Conservation (phyloP, 2,113 vertebrate genomes). For the Willisornis vidua region DNA sequence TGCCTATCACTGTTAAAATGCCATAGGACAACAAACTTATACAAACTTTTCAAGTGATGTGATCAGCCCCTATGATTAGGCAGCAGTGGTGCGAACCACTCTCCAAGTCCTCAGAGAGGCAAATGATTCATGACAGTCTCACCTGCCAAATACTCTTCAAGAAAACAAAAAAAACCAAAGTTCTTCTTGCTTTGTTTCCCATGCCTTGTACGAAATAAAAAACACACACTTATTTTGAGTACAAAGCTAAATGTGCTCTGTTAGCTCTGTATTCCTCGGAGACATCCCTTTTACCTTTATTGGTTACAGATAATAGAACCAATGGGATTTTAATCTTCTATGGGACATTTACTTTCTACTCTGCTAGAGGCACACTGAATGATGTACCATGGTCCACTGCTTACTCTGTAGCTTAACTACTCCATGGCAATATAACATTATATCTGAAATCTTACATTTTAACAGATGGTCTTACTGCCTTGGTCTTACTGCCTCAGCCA, state of each 20-base stretch:
- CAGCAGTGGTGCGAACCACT: background rate
- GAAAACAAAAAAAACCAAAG: background rate
- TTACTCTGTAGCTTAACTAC: constrained; percentile 8
- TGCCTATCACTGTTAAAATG: background rate
- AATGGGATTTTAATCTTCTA: constrained; percentile 58
- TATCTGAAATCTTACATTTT: background rate
- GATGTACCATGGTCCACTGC: constrained; percentile 42
- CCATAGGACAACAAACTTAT: background rate
- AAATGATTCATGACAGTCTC: background rate
- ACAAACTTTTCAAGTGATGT: background rate
- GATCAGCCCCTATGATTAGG: accelerated
- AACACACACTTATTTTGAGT: background rate
- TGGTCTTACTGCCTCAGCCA: background rate
- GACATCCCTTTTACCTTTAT: constrained; percentile 15
- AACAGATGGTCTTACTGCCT: background rate
- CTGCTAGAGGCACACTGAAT: background rate
- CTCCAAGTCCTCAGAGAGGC: background rate
- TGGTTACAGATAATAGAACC: constrained; percentile 49
- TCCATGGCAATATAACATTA: background rate
- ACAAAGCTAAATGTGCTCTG: background rate
- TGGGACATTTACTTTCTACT: constrained; percentile 27
- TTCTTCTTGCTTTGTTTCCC: background rate
- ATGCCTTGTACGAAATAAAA: background rate
- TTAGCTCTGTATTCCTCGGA: background rate
- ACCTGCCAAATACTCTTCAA: background rate